Conservation (phyloP, 2,113 vertebrate species). For the Gymnocephalus cernua region DNA sequence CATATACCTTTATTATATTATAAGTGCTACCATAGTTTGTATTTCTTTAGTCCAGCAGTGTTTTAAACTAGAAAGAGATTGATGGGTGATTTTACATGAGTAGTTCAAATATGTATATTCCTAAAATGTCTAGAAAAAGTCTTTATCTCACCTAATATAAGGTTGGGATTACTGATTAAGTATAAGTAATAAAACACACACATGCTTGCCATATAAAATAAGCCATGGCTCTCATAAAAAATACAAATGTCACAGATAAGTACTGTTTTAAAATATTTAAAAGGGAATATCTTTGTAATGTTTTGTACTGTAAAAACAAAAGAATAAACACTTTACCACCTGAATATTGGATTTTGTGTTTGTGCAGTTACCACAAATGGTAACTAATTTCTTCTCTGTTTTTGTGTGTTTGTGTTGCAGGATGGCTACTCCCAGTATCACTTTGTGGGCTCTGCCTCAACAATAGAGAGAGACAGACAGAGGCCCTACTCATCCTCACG, state of each 20-base stretch:
- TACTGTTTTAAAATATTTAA: not conserved
- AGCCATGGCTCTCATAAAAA: not conserved
- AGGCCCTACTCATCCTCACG: conserved; percentile 97
- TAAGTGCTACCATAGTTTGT: not conserved
- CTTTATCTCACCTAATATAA: not conserved
- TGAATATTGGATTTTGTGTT: not conserved
- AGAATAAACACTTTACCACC: not conserved
- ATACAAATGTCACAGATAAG: not conserved
- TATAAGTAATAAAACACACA: not conserved
- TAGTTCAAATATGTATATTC: not conserved
- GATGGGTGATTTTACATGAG: not conserved
- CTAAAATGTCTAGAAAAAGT: not conserved
- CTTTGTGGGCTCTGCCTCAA: conserved; percentile 97
- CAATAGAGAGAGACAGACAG: conserved; percentile 97
- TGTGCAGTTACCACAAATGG: not conserved
- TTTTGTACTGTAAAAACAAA: not conserved
- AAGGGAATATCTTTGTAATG: not conserved
- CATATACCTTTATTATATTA: too few relatives aligned
- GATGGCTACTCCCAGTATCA: conserved; percentile 99
- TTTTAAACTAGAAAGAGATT: not conserved
- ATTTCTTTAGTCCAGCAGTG: not conserved
- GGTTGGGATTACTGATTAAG: not conserved
- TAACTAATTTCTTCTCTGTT: not conserved
- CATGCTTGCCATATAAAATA: not conserved
- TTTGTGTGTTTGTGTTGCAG: conserved; percentile 78